Base-by-base conservation (phyloP, 2,888 invertebrate genomes). In the Trissolcus brochymenae region DNA sequence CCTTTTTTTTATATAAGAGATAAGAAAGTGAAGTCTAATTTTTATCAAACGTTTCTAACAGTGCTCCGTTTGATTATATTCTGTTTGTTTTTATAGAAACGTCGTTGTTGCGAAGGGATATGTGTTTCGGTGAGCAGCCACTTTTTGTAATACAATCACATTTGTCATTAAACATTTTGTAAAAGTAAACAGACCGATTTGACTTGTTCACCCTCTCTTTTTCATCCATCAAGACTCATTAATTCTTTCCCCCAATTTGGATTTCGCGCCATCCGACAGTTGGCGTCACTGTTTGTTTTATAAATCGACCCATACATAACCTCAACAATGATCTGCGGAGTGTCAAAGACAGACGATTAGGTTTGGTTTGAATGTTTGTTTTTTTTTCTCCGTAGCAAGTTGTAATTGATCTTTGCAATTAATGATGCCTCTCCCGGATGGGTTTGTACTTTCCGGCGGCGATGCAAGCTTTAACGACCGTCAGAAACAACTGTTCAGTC, bases 401-500 rank as follows among this genome's bases (percentile, higher is more conserved):
- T 46, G 16, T 46, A 46, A 46, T 14, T 46, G n/a, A n/a, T n/a
- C n/a, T 46, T n/a, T 6, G 9, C 46, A 46, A 14, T 46, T n/a
- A 46, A 60, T 19, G 16, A 72, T 65, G 65, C 21, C 57, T 4
- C 51, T 60, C 16, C 9, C 60, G 6, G 25, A 19, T 43, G 77
- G 70, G 9, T 77, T 73, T 53, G 11, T 56, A 1, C 9, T 73
- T 17, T 25, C 29, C 41, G 65, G 68, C 9, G 73, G 73, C 2
- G 49, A 73, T 41, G 40, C 53, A 0, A 60, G 54, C 14, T 73
- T 73, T 13, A 67, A 64, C n/a, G 87, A 92, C 79, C 92, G 94
- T 79, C 94, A 94, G 80, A 94, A 93, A 85, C 91, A 91, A 81
- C 90, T 95, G 4, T 95, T 95, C 82, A 93, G 93, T 64, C 92